phyloP scores from a whole-genome alignment of 2,797 vertebrate genomes.

The Passerculus sandwichensis region DNA sequence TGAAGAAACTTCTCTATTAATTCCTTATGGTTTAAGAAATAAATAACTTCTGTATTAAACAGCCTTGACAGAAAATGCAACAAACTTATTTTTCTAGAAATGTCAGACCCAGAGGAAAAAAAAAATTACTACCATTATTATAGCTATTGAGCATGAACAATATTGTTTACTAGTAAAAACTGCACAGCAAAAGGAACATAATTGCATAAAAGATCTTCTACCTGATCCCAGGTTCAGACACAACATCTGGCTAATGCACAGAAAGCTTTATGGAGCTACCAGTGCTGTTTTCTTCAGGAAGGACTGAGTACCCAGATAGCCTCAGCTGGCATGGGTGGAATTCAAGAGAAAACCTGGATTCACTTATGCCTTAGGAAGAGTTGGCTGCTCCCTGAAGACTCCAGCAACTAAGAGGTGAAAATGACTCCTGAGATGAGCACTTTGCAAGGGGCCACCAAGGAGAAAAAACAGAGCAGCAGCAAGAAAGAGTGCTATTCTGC shows the following conservation, averaged over 20 bases:
- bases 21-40: not conserved
- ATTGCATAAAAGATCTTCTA: not conserved
- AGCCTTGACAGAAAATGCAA: not conserved
- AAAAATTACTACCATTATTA: not conserved
- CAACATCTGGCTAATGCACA: not conserved
- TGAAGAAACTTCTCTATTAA: not conserved
- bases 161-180: not conserved
- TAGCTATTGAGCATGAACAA: not conserved
- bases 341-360: not conserved
- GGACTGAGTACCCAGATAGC: not conserved
- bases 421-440: not conserved
- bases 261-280: not conserved
- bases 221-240: not conserved
- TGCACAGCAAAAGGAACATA: not conserved
- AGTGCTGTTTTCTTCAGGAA: not conserved
- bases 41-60: not conserved
- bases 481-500: not conserved
- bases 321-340: not conserved
- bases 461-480: not conserved
- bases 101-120: not conserved
- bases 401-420: not conserved
- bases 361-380: not conserved
- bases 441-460: not conserved
- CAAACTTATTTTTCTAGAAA: not conserved
- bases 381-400: not conserved